Percentiles rank a stretch among this genome's conserved stretches.
Conservation (phyloP, 2,888 invertebrate genomes). For the Nycteola revayana region DNA sequence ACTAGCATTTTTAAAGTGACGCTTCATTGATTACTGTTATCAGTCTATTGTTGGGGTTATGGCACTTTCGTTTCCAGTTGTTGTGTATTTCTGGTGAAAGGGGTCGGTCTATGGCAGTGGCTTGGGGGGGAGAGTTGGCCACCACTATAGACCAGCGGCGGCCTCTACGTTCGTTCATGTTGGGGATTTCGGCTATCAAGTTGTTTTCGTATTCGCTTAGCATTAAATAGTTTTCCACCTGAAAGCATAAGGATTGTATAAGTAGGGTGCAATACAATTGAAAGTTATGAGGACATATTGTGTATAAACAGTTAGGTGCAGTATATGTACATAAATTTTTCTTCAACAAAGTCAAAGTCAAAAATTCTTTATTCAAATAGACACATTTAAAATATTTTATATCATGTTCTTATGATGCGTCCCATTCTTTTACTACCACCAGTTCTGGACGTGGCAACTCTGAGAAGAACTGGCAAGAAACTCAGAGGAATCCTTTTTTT, state of each 20-base stretch:
- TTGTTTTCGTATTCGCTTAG: conserved; percentile 93
- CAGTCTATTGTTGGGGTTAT: conserved; percentile 83
- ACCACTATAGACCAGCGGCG: conserved; percentile 88
- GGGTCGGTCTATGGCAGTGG: conserved; percentile 51
- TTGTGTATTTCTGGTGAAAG: conserved; percentile 60
- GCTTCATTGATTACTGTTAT: conserved; percentile 91
- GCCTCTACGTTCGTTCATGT: conserved; percentile 86
- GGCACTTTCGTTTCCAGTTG: conserved; percentile 76
- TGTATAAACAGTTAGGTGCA: no score
- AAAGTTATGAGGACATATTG: no score
- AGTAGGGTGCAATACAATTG: neutral
- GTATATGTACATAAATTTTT: no score
- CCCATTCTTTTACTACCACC: no score
- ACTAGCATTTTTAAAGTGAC: conserved; percentile 76
- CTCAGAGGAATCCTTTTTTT: no score
- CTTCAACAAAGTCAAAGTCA: no score
- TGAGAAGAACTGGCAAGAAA: no score
- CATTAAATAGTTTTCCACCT: conserved; percentile 92
- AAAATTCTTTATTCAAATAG: no score
- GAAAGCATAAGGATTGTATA: conserved; percentile 33
- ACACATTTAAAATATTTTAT: no score
- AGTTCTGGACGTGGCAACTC: no score
- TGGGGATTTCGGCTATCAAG: conserved; percentile 89
- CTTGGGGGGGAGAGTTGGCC: conserved; percentile 55
- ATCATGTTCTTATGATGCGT: no score